phyloP scores from a whole-genome alignment of 1,140 invertebrate genomes.

The Aphelinus certus region DNA sequence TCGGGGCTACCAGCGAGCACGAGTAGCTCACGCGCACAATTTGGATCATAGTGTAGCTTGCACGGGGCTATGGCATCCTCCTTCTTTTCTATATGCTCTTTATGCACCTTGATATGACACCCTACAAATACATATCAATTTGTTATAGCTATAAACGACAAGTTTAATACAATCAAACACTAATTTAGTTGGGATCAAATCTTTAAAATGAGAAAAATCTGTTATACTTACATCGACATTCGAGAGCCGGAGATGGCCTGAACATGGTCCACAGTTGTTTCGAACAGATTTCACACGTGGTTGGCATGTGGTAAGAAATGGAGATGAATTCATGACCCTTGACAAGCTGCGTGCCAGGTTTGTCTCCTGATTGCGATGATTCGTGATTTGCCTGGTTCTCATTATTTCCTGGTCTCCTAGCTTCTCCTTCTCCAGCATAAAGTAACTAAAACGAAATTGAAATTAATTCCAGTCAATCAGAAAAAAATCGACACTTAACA shows the following conservation, averaged over 20 bases:
- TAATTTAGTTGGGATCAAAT: not conserved
- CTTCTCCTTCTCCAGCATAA: constrained; percentile 94
- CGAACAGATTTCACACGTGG: constrained; percentile 96
- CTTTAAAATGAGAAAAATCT: too few species aligned
- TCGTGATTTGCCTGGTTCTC: constrained; percentile 61
- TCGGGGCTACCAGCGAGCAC: constrained; percentile 84
- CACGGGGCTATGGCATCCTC: constrained; percentile 86
- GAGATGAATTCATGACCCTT: constrained; percentile 97
- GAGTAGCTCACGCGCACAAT: constrained; percentile 90
- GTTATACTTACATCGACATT: constrained; percentile 85
- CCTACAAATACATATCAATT: constrained; percentile 68
- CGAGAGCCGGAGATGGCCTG: constrained; percentile 93
- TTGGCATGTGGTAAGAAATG: constrained; percentile 97
- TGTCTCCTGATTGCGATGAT: constrained; percentile 69
- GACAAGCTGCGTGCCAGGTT: constrained; percentile 82
- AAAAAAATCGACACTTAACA: not conserved
- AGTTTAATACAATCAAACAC: not conserved
- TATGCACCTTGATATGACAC: constrained; percentile 95
- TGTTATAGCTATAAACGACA: too few species aligned
- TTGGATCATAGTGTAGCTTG: constrained; percentile 93
- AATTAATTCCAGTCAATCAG: not conserved
- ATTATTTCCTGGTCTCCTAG: constrained; percentile 82
- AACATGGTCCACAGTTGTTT: constrained; percentile 98
- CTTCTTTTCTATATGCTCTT: constrained; percentile 91
- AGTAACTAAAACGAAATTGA: constrained; percentile 69